Evolutionary conservation across 2,113 vertebrate species (phyloP).

Genomic region (Morone saxatilis): DNA sequence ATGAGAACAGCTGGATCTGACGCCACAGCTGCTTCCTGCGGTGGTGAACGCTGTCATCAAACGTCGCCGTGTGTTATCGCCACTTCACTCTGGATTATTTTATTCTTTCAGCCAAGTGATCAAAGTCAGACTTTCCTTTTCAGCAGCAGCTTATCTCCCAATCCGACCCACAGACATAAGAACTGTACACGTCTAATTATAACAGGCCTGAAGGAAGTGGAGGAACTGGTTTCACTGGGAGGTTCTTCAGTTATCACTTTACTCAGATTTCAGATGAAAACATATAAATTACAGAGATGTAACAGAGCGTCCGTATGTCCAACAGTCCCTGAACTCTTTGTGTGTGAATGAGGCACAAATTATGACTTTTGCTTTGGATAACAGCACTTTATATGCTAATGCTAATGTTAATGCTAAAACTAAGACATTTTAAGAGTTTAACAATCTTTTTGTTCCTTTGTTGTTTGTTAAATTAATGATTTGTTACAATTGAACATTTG

Average conservation of each 20-base stretch:
- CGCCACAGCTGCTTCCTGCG: constrained; percentile 21
- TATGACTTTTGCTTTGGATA: no score
- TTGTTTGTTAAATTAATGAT: no score
- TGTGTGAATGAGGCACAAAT: no score
- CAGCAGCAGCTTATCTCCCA: constrained; percentile 7
- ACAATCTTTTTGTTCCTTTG: no score
- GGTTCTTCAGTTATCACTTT: not conserved
- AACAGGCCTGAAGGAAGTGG: not conserved
- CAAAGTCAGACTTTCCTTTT: constrained; percentile 32
- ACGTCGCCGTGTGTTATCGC: constrained; percentile 5
- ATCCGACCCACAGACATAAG: not conserved
- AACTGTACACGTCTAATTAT: constrained; percentile 32
- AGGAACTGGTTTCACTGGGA: constrained; percentile 15
- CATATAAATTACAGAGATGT: no score
- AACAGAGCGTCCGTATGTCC: no score
- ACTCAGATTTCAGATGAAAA: no score
- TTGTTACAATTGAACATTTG: no score
- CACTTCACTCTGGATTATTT: not conserved
- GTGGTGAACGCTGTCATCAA: constrained; percentile 2
- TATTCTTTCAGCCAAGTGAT: not conserved
- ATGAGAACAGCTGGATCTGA: constrained; percentile 32
- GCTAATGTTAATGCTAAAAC: no score
- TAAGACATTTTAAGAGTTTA: no score
- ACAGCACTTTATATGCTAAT: no score
- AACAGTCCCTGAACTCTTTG: no score